phyloP scores from a whole-genome alignment of 2,888 invertebrate species.

The Cephalotes varians region DNA sequence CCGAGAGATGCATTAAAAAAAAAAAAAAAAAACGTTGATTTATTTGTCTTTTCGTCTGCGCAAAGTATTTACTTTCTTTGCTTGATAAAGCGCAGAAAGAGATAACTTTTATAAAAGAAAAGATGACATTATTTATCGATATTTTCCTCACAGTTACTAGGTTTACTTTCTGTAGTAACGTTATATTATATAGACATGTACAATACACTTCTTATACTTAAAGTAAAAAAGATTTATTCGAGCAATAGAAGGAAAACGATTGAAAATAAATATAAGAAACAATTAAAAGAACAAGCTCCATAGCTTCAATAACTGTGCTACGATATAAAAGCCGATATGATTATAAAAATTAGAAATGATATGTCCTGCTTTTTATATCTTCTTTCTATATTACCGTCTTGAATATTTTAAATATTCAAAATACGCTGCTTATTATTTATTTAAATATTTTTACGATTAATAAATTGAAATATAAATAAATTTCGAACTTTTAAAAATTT shows the following conservation, averaged over 20 bases:
- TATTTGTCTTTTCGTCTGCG: neutral
- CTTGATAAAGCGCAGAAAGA: neutral
- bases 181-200: neutral
- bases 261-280: neutral
- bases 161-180: neutral
- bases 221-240: neutral
- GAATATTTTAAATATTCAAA: neutral
- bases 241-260: neutral
- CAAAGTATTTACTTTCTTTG: slow-evolving; percentile 5
- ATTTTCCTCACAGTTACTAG: neutral
- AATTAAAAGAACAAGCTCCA: neutral
- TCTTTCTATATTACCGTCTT: neutral
- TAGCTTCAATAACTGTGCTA: neutral
- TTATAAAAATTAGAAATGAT: neutral
- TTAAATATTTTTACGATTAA: neutral
- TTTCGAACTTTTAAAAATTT: neutral
- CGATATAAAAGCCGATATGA: neutral
- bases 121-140: slow-evolving; percentile 8
- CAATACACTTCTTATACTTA: neutral
- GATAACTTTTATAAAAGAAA: neutral
- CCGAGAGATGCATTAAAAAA: neutral
- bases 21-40: neutral
- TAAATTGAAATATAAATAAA: neutral
- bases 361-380: neutral
- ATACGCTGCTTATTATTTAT: neutral